Evolutionary conservation across 2,113 vertebrate species (phyloP), one percentile per base, ranked within the genome.

Genomic region (Calypte anna): DNA sequence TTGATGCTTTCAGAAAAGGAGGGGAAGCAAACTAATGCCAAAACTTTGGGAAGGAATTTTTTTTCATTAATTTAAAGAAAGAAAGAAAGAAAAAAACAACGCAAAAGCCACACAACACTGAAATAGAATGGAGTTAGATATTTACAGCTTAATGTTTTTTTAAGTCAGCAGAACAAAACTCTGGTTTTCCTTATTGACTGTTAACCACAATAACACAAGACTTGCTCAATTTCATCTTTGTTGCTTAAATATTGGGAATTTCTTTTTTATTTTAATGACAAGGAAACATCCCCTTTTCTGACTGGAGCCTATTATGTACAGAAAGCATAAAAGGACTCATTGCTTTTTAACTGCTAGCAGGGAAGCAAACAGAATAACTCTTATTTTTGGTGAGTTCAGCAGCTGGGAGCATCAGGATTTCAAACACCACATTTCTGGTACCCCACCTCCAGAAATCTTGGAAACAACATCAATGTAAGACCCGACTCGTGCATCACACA

Each of bases 271-370:
- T 96, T 97, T 96, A 95, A 90, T 96, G 94, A 97, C 30, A 4
- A 95, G 93, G 76, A 96, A 94, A 75, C 94, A 97, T 92, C 93
- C 82, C 82, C 95, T 95, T 95, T 97, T 97, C 94, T 95, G 96
- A 90, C 94, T 97, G 88, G 82, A 96, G 91, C 55, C 59, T 93
- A 92, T 96, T 96, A 96, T 85, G 79, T 96, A 97, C 95, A 94
- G 91, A 94, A 96, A 97, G 91, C 93, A 95, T 95, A 94, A 97
- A 97, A 96, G 94, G 94, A 95, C 83, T 97, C 91, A 92, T 95
- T 97, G 94, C 93, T 96, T 95, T 94, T 95, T 96, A 97, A 96
- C 93, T 91, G 91, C 94, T 93, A 90, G 55, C 93, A 92, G 94
- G 86, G 82, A 91, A 90, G 73, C 69, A 87, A 91, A 79, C 0